Conservation (phyloP, 2,113 vertebrate genomes). For the Collichthys lucidus region DNA sequence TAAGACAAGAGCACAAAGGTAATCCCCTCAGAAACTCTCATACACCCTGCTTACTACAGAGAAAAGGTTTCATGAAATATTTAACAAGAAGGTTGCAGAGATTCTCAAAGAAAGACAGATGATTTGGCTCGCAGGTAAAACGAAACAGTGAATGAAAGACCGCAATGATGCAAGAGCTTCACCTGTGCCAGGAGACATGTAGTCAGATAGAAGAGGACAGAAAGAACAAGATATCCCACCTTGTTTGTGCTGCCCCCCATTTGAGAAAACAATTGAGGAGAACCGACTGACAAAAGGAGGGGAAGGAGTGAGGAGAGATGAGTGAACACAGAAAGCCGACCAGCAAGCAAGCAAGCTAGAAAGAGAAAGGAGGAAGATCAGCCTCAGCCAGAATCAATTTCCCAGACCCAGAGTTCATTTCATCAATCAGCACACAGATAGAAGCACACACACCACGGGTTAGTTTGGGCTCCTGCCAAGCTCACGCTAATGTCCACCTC, state of each 20-base stretch:
- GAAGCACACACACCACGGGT: conserved; percentile 59
- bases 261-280: conserved; percentile 42
- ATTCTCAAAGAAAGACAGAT: conserved; percentile 50
- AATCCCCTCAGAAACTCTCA: conserved; percentile 36
- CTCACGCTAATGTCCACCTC: conserved; percentile 66
- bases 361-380: conserved; percentile 58
- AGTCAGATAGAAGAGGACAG: conserved; percentile 41
- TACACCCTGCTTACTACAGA: conserved; percentile 41
- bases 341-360: conserved; percentile 23
- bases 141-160: conserved; percentile 26
- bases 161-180: conserved; percentile 49
- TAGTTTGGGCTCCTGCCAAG: conserved; percentile 67
- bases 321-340: conserved; percentile 16
- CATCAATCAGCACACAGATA: conserved; percentile 81
- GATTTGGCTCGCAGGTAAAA: conserved; percentile 57
- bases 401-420: conserved; percentile 80
- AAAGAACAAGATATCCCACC: conserved; percentile 39
- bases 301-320: conserved; percentile 3
- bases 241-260: conserved; percentile 31
- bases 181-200: conserved; percentile 31
- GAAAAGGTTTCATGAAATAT: conserved; percentile 61
- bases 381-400: conserved; percentile 80
- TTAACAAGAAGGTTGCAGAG: conserved; percentile 44
- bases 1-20: conserved; percentile 27
- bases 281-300: too few relatives aligned